A percentile compares a stretch with the other conserved stretches of the same genome.
Evolutionary conservation across 2,797 vertebrate genomes (phyloP).

Genomic region (Otolemur crassicaudatus): DNA sequence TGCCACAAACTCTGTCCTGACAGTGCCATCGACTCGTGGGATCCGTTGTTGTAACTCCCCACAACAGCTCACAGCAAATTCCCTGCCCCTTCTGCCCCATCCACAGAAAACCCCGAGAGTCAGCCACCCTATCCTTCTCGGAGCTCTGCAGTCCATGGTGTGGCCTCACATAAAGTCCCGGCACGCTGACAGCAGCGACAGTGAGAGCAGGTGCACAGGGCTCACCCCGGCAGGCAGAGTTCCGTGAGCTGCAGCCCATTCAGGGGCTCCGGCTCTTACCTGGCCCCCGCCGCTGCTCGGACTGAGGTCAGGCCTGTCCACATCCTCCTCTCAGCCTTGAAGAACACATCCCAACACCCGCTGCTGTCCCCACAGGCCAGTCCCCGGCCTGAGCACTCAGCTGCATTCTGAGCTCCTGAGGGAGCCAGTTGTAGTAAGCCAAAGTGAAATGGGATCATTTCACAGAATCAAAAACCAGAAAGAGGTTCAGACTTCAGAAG

Average conservation of each 20-base stretch:
- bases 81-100: not conserved
- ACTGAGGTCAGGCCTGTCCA: accelerated
- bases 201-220: not conserved
- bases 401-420: not conserved
- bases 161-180: not conserved
- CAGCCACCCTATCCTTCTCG: not conserved
- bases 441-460: not conserved
- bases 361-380: not conserved
- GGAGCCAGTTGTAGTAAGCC: not conserved
- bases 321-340: not conserved
- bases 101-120: not conserved
- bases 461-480: not conserved
- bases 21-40: too few relatives aligned
- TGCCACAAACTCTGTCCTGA: not conserved
- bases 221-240: not conserved
- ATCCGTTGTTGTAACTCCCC: not conserved
- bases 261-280: not conserved
- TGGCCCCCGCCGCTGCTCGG: not conserved
- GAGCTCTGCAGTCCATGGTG: not conserved
- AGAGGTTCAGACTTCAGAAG: conserved; percentile 6
- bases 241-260: not conserved
- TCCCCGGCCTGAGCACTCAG: not conserved
- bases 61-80: too few relatives aligned
- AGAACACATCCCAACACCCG: not conserved
- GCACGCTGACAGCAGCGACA: not conserved